These are phyloP conservation scores for Berghia stephanieae DNA, from an alignment of 1,140 invertebrate genomes.

Conservation along the genomic window DNA sequence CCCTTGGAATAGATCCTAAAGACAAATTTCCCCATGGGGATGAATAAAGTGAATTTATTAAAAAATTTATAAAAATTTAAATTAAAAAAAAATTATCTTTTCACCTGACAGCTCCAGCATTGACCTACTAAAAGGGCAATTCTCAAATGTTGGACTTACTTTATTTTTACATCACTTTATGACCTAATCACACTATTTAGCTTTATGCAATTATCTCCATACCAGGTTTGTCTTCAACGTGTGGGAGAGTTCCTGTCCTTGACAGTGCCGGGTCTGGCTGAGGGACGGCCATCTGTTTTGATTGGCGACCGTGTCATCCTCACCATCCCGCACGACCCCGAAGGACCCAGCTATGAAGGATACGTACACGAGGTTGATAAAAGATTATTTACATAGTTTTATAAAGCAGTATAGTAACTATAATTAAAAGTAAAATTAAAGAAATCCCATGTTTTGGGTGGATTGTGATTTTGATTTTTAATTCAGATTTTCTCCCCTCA, in stretches of 20 bases:
- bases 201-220: no score
- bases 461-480: neutral
- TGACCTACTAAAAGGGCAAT: no score
- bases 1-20: no score
- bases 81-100: no score
- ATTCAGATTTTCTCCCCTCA: neutral
- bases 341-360: slow-evolving; percentile 75
- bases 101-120: no score
- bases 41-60: no score
- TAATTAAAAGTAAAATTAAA: neutral
- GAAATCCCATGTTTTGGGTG: neutral
- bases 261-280: slow-evolving; percentile 81
- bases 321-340: slow-evolving; percentile 53
- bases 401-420: no score
- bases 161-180: no score
- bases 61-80: no score
- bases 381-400: neutral
- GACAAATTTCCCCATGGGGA: no score
- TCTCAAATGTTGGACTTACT: neutral
- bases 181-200: no score
- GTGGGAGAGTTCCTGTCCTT: slow-evolving; percentile 78
- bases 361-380: slow-evolving; percentile 77
- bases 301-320: slow-evolving; percentile 79
- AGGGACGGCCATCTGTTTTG: slow-evolving; percentile 85
- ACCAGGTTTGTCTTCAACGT: slow-evolving; percentile 62